Percentiles rank a stretch among this genome's conserved stretches.
Evolutionary conservation across 2,888 invertebrate genomes (phyloP).

Genomic region (Noctua janthina): DNA sequence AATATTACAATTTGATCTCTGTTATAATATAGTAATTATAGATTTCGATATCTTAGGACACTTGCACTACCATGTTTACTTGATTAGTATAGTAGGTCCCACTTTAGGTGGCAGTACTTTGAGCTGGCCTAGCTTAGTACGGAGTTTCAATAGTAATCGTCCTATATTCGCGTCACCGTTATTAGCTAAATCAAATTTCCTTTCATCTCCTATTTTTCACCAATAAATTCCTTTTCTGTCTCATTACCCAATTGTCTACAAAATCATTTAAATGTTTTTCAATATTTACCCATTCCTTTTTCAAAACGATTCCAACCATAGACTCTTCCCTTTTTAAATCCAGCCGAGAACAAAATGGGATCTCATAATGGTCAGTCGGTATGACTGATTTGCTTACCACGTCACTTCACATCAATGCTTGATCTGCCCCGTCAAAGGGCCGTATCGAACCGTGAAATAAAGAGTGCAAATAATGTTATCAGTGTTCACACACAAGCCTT

Average conservation of each 20-base stretch:
- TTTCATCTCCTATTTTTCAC: slow-evolving; percentile 11
- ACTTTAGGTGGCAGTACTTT: neutral
- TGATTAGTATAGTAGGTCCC: neutral
- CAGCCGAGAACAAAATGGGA: slow-evolving; percentile 13
- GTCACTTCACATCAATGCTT: slow-evolving; percentile 63
- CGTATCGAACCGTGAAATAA: slow-evolving; percentile 64
- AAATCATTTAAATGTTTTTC: slow-evolving; percentile 17
- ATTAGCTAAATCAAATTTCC: slow-evolving; percentile 6
- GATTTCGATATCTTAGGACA: neutral
- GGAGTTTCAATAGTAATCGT: neutral
- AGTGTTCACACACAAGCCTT: slow-evolving; percentile 51
- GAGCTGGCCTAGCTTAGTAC: neutral
- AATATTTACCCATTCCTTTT: slow-evolving; percentile 12
- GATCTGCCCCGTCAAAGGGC: slow-evolving; percentile 50
- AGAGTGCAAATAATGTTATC: slow-evolving; percentile 67
- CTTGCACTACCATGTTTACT: neutral
- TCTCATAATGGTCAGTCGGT: slow-evolving; percentile 56
- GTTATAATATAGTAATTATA: neutral
- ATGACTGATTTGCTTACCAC: slow-evolving; percentile 62
- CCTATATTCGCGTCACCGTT: neutral
- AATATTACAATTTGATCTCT: neutral
- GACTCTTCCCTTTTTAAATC: slow-evolving; percentile 32
- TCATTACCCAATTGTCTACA: slow-evolving; percentile 7
- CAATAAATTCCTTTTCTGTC: neutral
- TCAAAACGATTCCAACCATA: slow-evolving; percentile 11